These are phyloP conservation scores for Monodelphis domestica DNA, from an alignment of 2,797 vertebrate species.

Conservation along the genomic window DNA sequence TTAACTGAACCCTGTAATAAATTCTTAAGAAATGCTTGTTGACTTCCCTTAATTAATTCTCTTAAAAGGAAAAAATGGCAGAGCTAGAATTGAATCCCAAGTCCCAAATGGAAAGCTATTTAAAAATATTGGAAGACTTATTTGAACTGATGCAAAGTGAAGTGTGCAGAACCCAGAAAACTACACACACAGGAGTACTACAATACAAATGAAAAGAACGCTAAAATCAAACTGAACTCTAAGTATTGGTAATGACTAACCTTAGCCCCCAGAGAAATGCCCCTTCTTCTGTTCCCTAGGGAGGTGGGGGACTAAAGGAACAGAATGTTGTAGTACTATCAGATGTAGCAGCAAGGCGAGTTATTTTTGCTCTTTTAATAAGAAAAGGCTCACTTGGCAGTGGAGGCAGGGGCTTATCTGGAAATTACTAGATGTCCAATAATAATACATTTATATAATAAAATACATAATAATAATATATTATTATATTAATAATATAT, in stretches of 20 bases:
- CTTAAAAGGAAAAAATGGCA: not conserved
- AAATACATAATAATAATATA: no score
- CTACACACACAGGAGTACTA: not conserved
- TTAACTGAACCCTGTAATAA: no score
- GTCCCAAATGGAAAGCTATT: not conserved
- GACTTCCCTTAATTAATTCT: not conserved
- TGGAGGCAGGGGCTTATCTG: not conserved
- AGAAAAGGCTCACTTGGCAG: not conserved
- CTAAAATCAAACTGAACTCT: not conserved
- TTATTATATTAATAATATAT: no score
- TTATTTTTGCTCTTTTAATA: no score
- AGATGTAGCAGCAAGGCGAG: not conserved
- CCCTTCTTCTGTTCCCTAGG: not conserved
- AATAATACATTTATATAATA: no score
- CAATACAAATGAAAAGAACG: not conserved
- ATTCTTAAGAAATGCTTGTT: not conserved
- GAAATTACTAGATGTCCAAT: not conserved
- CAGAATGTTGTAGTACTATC: not conserved
- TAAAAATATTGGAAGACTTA: not conserved
- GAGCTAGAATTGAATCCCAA: not conserved
- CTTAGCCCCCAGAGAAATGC: not conserved
- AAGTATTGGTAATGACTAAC: not conserved
- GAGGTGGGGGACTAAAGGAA: not conserved
- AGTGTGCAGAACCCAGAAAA: not conserved
- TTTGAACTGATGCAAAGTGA: not conserved